These are phyloP conservation scores for Drosophila tani DNA, from an alignment of 1,140 invertebrate genomes.

Conservation along the genomic window DNA sequence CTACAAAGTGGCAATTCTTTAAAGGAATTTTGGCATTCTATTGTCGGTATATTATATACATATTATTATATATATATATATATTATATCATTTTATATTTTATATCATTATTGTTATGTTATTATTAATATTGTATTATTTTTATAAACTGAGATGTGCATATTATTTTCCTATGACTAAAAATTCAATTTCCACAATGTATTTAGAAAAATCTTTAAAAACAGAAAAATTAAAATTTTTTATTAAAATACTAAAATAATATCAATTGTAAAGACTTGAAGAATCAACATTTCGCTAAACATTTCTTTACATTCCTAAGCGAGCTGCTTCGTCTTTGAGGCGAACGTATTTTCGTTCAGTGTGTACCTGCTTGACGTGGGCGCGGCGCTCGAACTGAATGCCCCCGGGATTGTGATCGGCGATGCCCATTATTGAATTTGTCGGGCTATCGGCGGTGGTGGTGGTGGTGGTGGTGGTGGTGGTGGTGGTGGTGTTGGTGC, in stretches of 20 bases:
- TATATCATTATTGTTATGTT: neutral
- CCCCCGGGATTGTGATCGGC: constrained; percentile 79
- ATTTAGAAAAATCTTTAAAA: neutral
- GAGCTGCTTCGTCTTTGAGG: constrained; percentile 1
- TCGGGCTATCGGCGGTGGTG: constrained; percentile 1
- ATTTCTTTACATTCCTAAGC: neutral
- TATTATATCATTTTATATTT: neutral
- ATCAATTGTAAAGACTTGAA: neutral
- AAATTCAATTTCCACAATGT: neutral
- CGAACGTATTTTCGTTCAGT: constrained; percentile 35
- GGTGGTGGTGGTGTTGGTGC: neutral
- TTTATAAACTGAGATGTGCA: neutral
- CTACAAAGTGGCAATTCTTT: no score
- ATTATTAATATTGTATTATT: neutral
- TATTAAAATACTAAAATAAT: neutral
- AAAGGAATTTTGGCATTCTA: neutral
- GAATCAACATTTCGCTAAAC: neutral
- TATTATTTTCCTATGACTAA: no score
- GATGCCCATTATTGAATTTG: constrained; percentile 51
- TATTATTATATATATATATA: neutral
- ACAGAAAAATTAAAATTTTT: neutral
- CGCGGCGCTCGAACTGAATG: constrained; percentile 78
- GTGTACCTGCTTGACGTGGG: constrained; percentile 81
- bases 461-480: no score
- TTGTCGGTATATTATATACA: neutral